These are phyloP conservation scores for Passer montanus DNA, from an alignment of 2,113 vertebrate genomes.

Conservation along the genomic window DNA sequence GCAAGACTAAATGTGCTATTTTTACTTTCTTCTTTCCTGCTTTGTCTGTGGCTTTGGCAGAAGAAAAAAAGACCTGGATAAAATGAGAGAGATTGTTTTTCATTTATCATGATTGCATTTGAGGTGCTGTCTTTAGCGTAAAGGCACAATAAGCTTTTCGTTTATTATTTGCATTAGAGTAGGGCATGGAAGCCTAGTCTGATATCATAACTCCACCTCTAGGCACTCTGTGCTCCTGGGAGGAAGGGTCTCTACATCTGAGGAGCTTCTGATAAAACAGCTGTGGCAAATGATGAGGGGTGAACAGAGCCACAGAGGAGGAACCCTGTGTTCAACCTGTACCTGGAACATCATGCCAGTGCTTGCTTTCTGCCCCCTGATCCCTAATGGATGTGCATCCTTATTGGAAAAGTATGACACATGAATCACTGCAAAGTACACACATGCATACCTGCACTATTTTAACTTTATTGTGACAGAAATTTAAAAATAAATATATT, in stretches of 20 bases:
- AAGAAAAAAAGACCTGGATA: constrained; percentile 10
- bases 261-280: neutral
- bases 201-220: neutral
- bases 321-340: neutral
- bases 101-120: neutral
- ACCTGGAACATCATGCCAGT: neutral
- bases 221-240: neutral
- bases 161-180: constrained; percentile 23
- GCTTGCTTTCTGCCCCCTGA: neutral
- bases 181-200: neutral
- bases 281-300: neutral
- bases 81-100: constrained; percentile 22
- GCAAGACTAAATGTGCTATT: constrained; percentile 46
- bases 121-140: neutral
- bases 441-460: rapidly evolving
- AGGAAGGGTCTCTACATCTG: neutral
- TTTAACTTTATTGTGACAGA: constrained; percentile 35
- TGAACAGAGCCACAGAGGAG: neutral
- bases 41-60: constrained; percentile 50
- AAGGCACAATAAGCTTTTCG: neutral
- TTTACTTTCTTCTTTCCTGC: constrained; percentile 17
- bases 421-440: neutral
- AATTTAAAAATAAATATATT: neutral
- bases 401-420: neutral
- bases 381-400: neutral